Percentiles rank a stretch among this genome's conserved stretches.
phyloP scores from a whole-genome alignment of 2,888 invertebrate species.

The Chrysotoxum bicinctum region DNA sequence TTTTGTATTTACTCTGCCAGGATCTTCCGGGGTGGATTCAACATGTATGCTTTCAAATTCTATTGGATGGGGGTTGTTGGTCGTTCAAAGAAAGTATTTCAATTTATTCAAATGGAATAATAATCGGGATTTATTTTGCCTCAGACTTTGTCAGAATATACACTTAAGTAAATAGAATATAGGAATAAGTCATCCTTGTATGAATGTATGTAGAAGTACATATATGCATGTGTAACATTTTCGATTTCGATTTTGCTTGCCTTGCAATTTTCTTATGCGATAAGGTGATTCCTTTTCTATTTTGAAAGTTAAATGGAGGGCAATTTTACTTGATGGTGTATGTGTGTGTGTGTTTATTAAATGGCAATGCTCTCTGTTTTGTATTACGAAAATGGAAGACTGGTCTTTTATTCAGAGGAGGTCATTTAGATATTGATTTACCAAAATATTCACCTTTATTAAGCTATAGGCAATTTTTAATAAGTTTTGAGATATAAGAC shows the following conservation, averaged over 20 bases:
- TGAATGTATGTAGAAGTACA: background rate
- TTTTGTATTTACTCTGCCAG: constrained; percentile 30
- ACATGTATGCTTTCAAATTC: constrained; percentile 36
- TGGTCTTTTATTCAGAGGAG: background rate
- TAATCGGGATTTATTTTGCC: constrained; percentile 59
- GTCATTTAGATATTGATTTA: too few species aligned
- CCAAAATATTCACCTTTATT: too few species aligned
- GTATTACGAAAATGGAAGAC: too few species aligned
- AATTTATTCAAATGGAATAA: constrained; percentile 72
- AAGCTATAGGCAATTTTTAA: too few species aligned
- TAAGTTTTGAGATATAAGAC: too few species aligned
- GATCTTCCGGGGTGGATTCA: constrained; percentile 63
- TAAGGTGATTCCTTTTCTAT: background rate
- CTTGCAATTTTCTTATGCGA: background rate
- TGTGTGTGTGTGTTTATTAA: background rate
- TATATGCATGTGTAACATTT: background rate
- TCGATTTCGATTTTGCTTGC: background rate
- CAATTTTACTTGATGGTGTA: constrained; percentile 42
- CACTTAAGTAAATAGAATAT: constrained; percentile 25
- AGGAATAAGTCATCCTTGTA: background rate
- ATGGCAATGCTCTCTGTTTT: background rate
- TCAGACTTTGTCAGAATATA: constrained; percentile 37
- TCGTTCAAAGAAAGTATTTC: constrained; percentile 49
- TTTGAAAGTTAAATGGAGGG: constrained; percentile 64
- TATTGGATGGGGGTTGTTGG: background rate